Evolutionary conservation across 2,888 invertebrate species (phyloP).

Genomic region (Cacoxenus indagator): DNA sequence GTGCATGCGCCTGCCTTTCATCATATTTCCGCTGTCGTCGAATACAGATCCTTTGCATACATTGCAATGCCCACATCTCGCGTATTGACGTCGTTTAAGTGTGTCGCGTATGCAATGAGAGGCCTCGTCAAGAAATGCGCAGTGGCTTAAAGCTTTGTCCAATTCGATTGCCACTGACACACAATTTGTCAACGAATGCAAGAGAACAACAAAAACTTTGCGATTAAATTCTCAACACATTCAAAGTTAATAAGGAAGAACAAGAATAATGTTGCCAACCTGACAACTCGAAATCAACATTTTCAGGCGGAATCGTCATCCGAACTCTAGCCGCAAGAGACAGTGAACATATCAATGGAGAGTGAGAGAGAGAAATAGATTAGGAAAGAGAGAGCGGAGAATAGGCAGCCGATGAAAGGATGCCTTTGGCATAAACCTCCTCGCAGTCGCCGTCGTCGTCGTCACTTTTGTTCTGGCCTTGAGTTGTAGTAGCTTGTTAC

Average conservation of each 20-base stretch:
- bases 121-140: background rate
- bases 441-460: background rate
- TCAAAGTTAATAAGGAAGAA: conserved; percentile 12
- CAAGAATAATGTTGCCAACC: background rate
- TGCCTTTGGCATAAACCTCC: no score
- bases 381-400: background rate
- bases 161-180: background rate
- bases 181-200: conserved; percentile 1
- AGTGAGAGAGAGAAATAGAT: background rate
- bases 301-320: no score
- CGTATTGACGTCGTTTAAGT: background rate
- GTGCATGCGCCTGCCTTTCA: no score
- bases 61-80: background rate
- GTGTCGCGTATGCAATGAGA: background rate
- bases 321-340: no score
- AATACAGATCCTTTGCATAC: no score
- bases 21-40: no score
- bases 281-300: background rate
- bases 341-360: conserved; percentile 5
- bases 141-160: background rate
- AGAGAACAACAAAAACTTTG: background rate
- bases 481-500: conserved; percentile 17
- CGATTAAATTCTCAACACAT: conserved; percentile 10
- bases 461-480: background rate
- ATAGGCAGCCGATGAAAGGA: background rate